Conservation (phyloP, 2,888 invertebrate species). For the Salpingus planirostris region DNA sequence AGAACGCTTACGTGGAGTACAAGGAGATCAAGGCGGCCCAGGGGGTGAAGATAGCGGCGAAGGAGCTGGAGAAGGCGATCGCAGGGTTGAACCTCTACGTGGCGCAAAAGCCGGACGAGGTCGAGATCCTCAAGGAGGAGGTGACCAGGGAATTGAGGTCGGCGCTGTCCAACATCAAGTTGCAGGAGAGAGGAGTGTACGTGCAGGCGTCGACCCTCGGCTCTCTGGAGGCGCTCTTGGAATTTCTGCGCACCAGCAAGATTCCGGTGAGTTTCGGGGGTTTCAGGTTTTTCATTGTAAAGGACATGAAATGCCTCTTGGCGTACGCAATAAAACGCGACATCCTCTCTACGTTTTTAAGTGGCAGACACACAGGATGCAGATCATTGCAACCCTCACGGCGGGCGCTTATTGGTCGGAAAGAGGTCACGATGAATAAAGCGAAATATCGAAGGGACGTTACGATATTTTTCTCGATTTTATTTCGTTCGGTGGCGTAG, state of each 20-base stretch:
- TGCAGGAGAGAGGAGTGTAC: constrained; percentile 89
- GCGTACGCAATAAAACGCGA: constrained; percentile 16
- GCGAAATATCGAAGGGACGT: background rate
- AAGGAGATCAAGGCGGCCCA: constrained; percentile 94
- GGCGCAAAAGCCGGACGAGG: constrained; percentile 88
- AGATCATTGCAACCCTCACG: constrained; percentile 18
- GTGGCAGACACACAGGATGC: constrained; percentile 16
- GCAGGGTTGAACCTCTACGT: constrained; percentile 90
- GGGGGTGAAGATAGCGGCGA: constrained; percentile 97
- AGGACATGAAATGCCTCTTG: no score
- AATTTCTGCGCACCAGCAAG: constrained; percentile 83
- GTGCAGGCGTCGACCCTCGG: constrained; percentile 99
- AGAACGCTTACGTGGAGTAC: constrained; percentile 89
- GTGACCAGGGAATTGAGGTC: constrained; percentile 79
- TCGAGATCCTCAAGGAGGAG: constrained; percentile 78
- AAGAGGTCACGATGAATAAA: no score
- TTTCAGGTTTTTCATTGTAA: no score
- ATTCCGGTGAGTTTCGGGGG: constrained; percentile 83
- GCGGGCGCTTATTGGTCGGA: constrained; percentile 12
- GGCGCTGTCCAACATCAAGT: constrained; percentile 85
- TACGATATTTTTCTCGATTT: no score
- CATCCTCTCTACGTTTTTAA: constrained; percentile 17
- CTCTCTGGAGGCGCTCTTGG: constrained; percentile 91
- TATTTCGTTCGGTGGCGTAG: no score
- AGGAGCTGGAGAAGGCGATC: constrained; percentile 95